Conservation (phyloP, 2,797 vertebrate species). For the Sciurus vulgaris region DNA sequence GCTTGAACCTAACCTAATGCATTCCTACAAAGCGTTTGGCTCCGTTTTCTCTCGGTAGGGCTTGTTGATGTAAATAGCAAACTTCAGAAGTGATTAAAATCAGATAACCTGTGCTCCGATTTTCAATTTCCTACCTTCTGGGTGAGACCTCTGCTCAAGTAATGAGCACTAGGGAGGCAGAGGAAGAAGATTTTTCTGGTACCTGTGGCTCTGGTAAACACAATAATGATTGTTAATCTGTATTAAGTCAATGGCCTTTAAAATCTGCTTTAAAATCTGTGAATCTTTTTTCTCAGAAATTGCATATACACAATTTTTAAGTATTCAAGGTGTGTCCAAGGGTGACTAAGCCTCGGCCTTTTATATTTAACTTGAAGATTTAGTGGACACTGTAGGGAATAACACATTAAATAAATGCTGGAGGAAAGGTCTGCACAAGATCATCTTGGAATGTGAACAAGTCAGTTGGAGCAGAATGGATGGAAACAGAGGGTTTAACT, state of each 20-base stretch:
- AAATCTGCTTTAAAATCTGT: neutral
- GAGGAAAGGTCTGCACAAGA: neutral
- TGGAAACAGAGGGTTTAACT: neutral
- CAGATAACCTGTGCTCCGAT: neutral
- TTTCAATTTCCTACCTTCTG: neutral
- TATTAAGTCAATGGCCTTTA: neutral
- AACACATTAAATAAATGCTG: neutral
- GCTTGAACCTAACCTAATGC: neutral
- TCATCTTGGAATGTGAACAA: neutral
- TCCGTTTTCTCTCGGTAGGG: neutral
- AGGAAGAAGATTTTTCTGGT: neutral
- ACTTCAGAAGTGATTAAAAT: constrained; percentile 10
- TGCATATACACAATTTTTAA: neutral
- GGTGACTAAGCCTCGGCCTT: neutral
- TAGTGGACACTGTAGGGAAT: neutral
- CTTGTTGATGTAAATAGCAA: constrained; percentile 22
- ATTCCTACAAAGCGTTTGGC: neutral
- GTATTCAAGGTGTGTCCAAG: neutral
- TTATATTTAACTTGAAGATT: neutral
- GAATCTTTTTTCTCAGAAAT: neutral
- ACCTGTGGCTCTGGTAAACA: neutral
- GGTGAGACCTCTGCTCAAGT: neutral
- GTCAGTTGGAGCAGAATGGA: neutral
- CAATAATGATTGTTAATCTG: neutral
- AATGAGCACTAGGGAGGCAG: neutral